phyloP scores from a whole-genome alignment of 2,888 invertebrate genomes.

The Mamestra brassicae region DNA sequence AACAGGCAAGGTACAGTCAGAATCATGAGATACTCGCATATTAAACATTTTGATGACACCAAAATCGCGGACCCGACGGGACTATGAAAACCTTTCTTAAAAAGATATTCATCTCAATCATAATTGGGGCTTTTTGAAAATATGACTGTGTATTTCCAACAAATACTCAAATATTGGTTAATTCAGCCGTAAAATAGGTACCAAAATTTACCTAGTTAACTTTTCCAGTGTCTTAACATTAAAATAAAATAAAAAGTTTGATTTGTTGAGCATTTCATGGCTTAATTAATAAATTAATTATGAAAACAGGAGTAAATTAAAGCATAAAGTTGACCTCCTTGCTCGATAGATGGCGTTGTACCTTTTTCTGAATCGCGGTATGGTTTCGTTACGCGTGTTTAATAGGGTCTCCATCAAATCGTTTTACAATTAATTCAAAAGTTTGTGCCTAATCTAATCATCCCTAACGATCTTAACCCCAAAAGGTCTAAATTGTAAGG shows the following conservation, averaged over 20 bases:
- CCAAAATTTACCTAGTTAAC: no score
- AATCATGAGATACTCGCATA: no score
- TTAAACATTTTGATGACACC: no score
- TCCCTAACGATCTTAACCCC: not conserved
- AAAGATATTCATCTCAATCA: not conserved
- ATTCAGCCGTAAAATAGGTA: no score
- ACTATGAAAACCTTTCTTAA: not conserved
- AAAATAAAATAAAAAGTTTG: no score
- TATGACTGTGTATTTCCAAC: not conserved
- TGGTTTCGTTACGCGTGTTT: conserved; percentile 3
- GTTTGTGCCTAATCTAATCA: not conserved
- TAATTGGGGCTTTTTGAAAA: not conserved
- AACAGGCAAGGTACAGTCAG: no score
- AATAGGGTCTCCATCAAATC: not conserved
- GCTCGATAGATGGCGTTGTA: not conserved
- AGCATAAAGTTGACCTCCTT: not conserved
- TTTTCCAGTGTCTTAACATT: no score
- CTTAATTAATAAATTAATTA: no score
- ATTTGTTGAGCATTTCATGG: no score
- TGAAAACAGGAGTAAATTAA: not conserved
- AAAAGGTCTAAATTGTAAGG: not conserved
- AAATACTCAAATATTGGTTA: no score
- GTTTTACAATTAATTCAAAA: not conserved
- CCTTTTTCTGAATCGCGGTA: not conserved
- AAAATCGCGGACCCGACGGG: no score